Percentiles rank a stretch among this genome's conserved stretches.
phyloP scores from a whole-genome alignment of 1,140 invertebrate species.

The Neotoxoptera formosana region DNA sequence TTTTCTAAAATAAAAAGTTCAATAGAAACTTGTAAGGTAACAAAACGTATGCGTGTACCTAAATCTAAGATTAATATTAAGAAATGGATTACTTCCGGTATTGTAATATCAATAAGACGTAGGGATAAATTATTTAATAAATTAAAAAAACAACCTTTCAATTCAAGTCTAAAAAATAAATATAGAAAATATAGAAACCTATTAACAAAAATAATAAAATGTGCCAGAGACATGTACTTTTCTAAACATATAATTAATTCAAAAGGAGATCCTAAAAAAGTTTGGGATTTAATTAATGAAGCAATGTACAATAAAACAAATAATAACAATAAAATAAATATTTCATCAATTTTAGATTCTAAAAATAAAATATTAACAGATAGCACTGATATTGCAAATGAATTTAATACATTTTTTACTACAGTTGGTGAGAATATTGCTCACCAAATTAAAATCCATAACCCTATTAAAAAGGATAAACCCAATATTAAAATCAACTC shows the following conservation, averaged over 20 bases:
- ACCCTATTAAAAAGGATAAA: too few relatives aligned
- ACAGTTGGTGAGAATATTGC: too few relatives aligned
- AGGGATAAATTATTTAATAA: background rate
- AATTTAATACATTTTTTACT: too few relatives aligned
- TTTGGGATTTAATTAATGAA: too few relatives aligned
- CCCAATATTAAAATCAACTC: too few relatives aligned
- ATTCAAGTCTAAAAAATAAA: background rate
- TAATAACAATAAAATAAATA: too few relatives aligned
- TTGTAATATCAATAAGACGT: background rate
- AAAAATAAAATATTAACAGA: too few relatives aligned
- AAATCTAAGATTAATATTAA: background rate
- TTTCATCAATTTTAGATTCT: too few relatives aligned
- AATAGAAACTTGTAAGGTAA: background rate
- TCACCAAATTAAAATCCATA: too few relatives aligned
- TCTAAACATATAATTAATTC: background rate
- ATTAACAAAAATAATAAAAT: background rate
- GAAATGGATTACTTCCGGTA: background rate
- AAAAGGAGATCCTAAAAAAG: too few relatives aligned
- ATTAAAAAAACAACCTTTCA: background rate
- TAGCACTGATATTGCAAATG: too few relatives aligned
- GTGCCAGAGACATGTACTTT: background rate
- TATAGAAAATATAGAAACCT: background rate
- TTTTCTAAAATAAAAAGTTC: background rate
- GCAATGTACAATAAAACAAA: too few relatives aligned
- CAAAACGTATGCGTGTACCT: background rate